Evolutionary conservation across 2,888 invertebrate genomes (phyloP).

Genomic region (Tuta absoluta): DNA sequence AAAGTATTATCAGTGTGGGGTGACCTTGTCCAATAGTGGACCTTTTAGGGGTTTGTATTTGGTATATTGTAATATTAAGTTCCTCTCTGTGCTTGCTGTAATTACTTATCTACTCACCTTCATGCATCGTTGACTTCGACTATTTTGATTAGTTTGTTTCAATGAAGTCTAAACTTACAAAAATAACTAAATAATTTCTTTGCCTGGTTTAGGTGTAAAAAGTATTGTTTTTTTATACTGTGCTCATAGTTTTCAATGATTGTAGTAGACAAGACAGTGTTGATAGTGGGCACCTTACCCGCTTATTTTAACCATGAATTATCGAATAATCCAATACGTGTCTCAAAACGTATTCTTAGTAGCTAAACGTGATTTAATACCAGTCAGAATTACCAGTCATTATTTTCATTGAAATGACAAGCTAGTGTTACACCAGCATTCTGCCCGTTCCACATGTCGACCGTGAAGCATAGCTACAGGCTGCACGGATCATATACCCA

Average conservation of each 20-base stretch:
- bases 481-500: conserved; percentile 14
- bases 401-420: conserved; percentile 9
- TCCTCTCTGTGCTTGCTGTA: background rate
- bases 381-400: background rate
- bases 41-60: background rate
- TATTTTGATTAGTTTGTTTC: conserved; percentile 10
- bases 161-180: background rate
- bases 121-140: conserved; percentile 1
- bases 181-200: no score
- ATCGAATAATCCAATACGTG: no score
- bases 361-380: background rate
- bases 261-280: no score
- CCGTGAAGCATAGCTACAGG: background rate
- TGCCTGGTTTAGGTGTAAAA: background rate
- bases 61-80: background rate
- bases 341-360: background rate
- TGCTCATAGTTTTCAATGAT: no score
- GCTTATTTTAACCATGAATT: no score
- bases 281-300: no score
- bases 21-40: background rate
- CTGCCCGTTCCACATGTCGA: background rate
- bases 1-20: background rate
- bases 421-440: conserved; percentile 2
- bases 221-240: no score
- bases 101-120: background rate